phyloP scores from a whole-genome alignment of 2,888 invertebrate species.

The Apodemia hepburni region DNA sequence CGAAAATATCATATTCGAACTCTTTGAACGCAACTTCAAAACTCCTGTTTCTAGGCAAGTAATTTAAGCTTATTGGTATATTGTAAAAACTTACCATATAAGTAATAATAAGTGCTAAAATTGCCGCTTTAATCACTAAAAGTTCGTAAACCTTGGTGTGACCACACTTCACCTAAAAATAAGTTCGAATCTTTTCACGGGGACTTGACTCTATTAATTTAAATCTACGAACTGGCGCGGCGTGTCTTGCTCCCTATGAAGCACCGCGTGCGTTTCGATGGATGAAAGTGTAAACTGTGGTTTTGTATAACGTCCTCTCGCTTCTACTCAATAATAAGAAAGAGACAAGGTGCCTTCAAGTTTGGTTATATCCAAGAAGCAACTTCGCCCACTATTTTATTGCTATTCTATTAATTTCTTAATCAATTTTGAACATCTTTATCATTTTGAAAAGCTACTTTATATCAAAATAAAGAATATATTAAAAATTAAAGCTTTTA shows the following conservation, averaged over 20 bases:
- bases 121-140: slow-evolving; percentile 4
- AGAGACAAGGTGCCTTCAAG: slow-evolving; percentile 49
- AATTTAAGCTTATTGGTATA: neutral
- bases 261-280: slow-evolving; percentile 76
- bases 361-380: slow-evolving; percentile 56
- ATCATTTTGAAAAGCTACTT: too few species aligned
- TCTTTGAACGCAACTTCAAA: neutral
- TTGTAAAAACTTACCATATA: slow-evolving; percentile 23
- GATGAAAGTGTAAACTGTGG: slow-evolving; percentile 77
- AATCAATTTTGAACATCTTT: slow-evolving; percentile 17
- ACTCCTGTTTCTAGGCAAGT: neutral
- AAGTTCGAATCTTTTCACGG: neutral
- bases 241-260: slow-evolving; percentile 53
- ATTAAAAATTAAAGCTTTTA: too few species aligned
- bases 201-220: slow-evolving; percentile 11
- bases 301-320: slow-evolving; percentile 75
- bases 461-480: too few species aligned
- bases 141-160: slow-evolving; percentile 1
- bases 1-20: neutral
- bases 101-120: slow-evolving; percentile 2
- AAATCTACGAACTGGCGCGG: slow-evolving; percentile 50
- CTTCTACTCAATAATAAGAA: slow-evolving; percentile 47
- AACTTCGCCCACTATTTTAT: slow-evolving; percentile 69
- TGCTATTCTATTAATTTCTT: slow-evolving; percentile 56
- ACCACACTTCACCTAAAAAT: slow-evolving; percentile 16